Base-by-base conservation (phyloP, 37 sponge, comb jelly and placozoan genomes). In the Ephydatia muelleri region DNA sequence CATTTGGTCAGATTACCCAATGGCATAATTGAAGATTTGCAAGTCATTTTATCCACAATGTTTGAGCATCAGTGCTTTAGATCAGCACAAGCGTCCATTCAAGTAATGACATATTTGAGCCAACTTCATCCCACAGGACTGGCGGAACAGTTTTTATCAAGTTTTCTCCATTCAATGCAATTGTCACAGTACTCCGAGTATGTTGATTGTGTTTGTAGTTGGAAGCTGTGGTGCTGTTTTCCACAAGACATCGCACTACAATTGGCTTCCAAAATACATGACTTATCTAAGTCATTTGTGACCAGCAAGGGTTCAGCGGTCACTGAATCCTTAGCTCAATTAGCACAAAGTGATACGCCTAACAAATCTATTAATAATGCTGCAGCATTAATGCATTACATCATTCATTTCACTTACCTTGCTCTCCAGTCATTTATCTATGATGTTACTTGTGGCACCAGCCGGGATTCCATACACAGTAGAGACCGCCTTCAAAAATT, bases 211-310 rank as follows among this genome's bases (percentile, higher is more conserved):
- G 65, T 84, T 30, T 39, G n/a, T 3, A 27, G 77, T 1, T 92
- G 93, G 93, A 2, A 92, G 31, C 49, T 30, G 75, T 92, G 89
- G 93, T 88, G 47, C 57, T 88, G 71, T 68, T 33, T 92, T 1
- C 79, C 86, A 38, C 49, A 29, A 29, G 83, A 65, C 1, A 1
- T 33, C 16, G 83, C 93, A 43, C 25, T 26, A 35, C 25, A 40
- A 21, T 25, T 86, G 32, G 33, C 78, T 8, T 21, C 69, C 19
- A 36, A 5, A 27, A n/a, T 90, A 0, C 80, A 77, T 30, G 25
- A 27, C 29, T 70, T 70, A 11, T 67, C 22, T 22, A 49, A 35
- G 32, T 65, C 47, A 30, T 12, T 67, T 19, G 5, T 31, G 3
- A 32, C 23, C 22, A 30, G 30, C 35, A 31, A 36, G 34, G 5